Evolutionary conservation across 2,113 vertebrate species (phyloP), one percentile per base, ranked within the genome.

Genomic region (Paramisgurnus dabryanus): DNA sequence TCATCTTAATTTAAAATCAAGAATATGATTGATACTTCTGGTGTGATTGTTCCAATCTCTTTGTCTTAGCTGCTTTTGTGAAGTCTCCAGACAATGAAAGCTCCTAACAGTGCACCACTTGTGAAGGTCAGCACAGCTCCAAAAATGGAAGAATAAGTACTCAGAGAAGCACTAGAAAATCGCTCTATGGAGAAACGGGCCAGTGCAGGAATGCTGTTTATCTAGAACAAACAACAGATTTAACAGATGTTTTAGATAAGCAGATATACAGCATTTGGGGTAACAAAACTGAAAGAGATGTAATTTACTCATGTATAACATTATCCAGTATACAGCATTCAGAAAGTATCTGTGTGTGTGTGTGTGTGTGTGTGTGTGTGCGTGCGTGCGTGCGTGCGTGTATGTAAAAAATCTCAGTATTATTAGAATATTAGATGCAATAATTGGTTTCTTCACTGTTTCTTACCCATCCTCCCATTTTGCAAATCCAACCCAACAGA

Each of bases 381-480:
- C 1, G 22, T 22, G 22, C 22, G 22, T 22, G 22, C 22, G 22
- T 22, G 22, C 22, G 22, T 22, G 22, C 22, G 22, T 22, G 22
- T 22, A 22, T 22, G 22, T 22, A 22, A 22, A 22, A 22, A 53
- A 5, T 13, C 4, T 53, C 15, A 5, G 12, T 15, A 2, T 13
- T 6, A 27, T 60, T 58, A 0, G 11, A 18, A 10, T 27, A 63
- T 49, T 50, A 22, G 7, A 18, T 15, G 5, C 2, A 60, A 41
- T 10, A 13, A 10, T 12, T 12, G 8, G 8, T 66, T 49, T 41
- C 22, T 8, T 50, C 0, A 40, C 27, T 58, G 17, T 5, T 72
- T 64, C 81, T 80, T 81, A 86, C 83, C 83, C 83, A 86, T 80
- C 85, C 83, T 39, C 83, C 85, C 80, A 80, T 67, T 50, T 61